Conservation (phyloP, 35 echinoderm and acorn worm species). For the Lytechinus pictus region DNA sequence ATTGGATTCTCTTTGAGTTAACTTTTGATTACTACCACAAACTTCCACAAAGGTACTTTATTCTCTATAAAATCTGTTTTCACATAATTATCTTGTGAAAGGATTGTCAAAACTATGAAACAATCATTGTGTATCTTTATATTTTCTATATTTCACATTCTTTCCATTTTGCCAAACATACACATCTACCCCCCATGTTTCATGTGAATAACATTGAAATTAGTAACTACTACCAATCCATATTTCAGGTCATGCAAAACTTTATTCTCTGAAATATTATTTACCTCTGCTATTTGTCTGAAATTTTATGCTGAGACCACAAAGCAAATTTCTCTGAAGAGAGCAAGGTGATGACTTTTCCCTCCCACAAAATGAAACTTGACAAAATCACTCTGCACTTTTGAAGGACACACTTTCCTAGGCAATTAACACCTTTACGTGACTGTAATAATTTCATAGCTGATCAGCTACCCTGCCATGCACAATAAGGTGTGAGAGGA, state of each 20-base stretch:
- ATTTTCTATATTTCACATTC: too few species aligned
- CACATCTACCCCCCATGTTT: too few species aligned
- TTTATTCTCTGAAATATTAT: not conserved
- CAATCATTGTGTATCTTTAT: too few species aligned
- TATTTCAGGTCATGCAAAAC: not conserved
- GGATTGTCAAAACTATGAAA: not conserved
- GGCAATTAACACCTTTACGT: conserved; percentile 3
- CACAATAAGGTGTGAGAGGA: not conserved
- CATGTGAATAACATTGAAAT: too few species aligned
- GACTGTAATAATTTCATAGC: not conserved
- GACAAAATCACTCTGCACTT: not conserved
- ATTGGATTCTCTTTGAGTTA: too few species aligned
- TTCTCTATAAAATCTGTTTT: not conserved
- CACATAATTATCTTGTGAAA: not conserved
- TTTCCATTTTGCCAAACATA: too few species aligned
- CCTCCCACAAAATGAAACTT: not conserved
- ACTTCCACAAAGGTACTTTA: too few species aligned
- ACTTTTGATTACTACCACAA: too few species aligned
- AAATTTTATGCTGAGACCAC: not conserved
- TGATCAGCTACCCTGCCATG: not conserved
- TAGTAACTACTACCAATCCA: not conserved
- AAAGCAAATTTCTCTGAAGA: not conserved
- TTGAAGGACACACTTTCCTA: not conserved
- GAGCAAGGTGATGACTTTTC: not conserved
- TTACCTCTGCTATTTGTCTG: not conserved